These are phyloP conservation scores for Cyclopterus lumpus DNA, from an alignment of 2,797 vertebrate genomes.

Conservation along the genomic window DNA sequence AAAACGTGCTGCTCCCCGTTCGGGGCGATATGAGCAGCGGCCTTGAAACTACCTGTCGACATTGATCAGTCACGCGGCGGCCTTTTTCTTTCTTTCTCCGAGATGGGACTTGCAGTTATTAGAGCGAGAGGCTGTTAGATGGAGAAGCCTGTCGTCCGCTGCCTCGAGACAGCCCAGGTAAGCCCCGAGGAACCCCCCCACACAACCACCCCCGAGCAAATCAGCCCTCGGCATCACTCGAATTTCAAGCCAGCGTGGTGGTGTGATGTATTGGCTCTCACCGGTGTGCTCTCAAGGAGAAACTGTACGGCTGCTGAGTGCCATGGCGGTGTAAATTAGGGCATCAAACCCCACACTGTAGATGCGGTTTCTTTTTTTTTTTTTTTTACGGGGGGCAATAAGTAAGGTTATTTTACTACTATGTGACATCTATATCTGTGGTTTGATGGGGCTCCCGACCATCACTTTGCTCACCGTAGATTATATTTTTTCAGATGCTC, in stretches of 20 bases:
- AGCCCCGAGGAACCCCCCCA: conserved; percentile 64
- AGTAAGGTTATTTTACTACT: conserved; percentile 48
- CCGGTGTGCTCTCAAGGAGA: conserved; percentile 26
- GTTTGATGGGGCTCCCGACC: conserved; percentile 10
- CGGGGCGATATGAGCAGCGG: conserved; percentile 73
- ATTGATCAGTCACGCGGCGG: conserved; percentile 81
- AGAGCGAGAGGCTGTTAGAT: conserved; percentile 83
- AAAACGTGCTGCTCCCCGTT: conserved; percentile 70
- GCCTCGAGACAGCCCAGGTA: conserved; percentile 71
- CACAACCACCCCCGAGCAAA: conserved; percentile 46
- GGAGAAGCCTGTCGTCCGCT: conserved; percentile 69
- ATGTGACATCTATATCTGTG: not conserved
- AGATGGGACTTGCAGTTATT: conserved; percentile 82
- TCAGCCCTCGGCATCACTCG: conserved; percentile 47
- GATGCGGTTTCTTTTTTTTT: conserved; percentile 3
- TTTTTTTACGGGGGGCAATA: conserved; percentile 18
- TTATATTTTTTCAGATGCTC: conserved; percentile 7
- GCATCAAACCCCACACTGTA: conserved; percentile 43
- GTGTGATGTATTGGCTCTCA: conserved; percentile 63
- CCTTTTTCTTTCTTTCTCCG: conserved; percentile 69
- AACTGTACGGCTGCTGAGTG: conserved; percentile 39
- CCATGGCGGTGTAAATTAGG: conserved; percentile 57
- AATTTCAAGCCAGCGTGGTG: conserved; percentile 50
- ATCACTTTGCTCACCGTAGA: not conserved
- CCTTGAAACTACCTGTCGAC: conserved; percentile 86